Percentiles rank a stretch among this genome's conserved stretches.
phyloP scores from a whole-genome alignment of 2,797 vertebrate genomes.

The Anguilla marmorata region DNA sequence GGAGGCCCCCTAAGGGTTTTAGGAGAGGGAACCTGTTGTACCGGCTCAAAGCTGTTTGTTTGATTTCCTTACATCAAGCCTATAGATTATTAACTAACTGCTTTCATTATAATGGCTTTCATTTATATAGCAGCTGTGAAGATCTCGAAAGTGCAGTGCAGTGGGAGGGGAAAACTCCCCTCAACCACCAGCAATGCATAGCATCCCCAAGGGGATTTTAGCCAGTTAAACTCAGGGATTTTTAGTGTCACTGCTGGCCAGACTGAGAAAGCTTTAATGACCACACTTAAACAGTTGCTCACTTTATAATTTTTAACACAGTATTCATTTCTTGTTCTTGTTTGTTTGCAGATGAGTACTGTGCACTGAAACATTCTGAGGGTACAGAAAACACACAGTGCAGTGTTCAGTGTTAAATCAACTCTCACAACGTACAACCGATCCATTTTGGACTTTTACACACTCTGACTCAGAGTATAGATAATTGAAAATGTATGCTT shows the following conservation, averaged over 20 bases:
- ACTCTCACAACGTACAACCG: background rate
- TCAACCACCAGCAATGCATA: too few species aligned
- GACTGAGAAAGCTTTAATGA: background rate
- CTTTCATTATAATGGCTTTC: background rate
- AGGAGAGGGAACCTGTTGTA: background rate
- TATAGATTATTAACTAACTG: background rate
- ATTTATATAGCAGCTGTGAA: background rate
- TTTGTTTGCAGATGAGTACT: background rate
- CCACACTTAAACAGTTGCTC: background rate
- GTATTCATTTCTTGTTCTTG: background rate
- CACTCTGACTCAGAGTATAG: background rate
- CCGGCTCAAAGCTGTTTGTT: background rate
- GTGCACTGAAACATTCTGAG: background rate
- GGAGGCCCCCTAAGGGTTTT: conserved; percentile 4
- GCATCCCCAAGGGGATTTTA: background rate
- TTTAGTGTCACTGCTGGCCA: background rate
- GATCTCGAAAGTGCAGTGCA: background rate
- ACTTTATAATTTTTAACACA: background rate
- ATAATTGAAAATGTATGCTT: background rate
- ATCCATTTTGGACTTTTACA: background rate
- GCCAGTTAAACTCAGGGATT: background rate
- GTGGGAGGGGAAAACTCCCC: background rate
- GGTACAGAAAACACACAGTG: background rate
- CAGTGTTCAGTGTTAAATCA: background rate
- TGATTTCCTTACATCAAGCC: background rate